phyloP scores from a whole-genome alignment of 2,113 vertebrate species.

The Coturnix japonica region DNA sequence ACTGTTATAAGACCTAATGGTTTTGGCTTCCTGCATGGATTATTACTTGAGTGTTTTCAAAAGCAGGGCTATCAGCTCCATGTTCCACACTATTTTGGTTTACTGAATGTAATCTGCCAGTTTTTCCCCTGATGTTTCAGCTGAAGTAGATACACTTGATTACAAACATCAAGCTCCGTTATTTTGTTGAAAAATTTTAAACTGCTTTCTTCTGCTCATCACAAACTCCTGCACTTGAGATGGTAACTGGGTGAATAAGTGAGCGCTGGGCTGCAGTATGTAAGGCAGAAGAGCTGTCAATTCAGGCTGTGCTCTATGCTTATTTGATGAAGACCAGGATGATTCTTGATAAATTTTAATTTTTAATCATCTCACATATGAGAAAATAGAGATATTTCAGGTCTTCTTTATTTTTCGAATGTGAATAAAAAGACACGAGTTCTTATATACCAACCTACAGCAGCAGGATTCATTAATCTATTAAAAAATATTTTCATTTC shows the following conservation, averaged over 20 bases:
- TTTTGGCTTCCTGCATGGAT: neutral
- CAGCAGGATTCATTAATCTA: neutral
- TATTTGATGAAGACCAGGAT: constrained; percentile 6
- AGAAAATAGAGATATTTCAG: neutral
- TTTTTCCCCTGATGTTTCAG: neutral
- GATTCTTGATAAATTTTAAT: constrained; percentile 30
- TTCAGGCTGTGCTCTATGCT: constrained; percentile 1
- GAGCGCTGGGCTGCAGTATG: neutral
- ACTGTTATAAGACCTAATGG: neutral
- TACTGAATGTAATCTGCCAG: neutral
- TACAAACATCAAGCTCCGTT: neutral
- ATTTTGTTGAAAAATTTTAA: neutral
- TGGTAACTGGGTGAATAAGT: neutral
- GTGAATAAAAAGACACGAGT: neutral
- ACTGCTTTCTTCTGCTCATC: neutral
- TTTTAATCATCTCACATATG: constrained; percentile 59
- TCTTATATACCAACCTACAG: neutral
- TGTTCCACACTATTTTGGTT: neutral
- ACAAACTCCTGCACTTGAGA: neutral
- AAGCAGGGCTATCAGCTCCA: neutral
- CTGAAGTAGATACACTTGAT: neutral
- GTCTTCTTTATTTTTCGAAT: neutral
- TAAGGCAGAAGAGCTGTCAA: neutral
- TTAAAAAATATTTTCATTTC: neutral
- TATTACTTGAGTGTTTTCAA: rapidly evolving